Evolutionary conservation across 2,113 vertebrate species (phyloP), one percentile per base, ranked within the genome.

Genomic region (Lophius piscatorius): DNA sequence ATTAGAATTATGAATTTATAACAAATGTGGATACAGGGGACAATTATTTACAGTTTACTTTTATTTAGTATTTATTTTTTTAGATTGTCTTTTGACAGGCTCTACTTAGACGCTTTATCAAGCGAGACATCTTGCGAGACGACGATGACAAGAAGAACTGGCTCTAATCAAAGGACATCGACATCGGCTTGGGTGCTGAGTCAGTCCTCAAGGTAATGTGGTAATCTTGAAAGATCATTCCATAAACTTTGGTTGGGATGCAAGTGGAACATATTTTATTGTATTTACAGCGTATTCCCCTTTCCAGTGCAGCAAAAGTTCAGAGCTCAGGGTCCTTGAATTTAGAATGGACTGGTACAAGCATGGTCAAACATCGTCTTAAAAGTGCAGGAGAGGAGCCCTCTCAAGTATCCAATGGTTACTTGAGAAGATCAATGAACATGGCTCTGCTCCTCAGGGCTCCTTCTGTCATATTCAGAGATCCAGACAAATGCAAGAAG

Each of bases 141-240:
- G 4, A 28, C 0, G 0, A 21, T 1, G 42, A 59, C n/a, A 20
- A 60, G 8, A 22, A 5, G 16, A 36, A 18, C 11, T 38, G 6
- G 42, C 14, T 60, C 42, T 2, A n/a, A 1, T 16, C 11, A 0
- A 24, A 3, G 4, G 21, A 18, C 5, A 29, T 12, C 1, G 23
- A 38, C 7, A 47, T 60, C 4, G 33, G 57, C 14, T 2, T 60
- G 31, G 57, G 42, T 16, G 31, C 41, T 13, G 41, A 60, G 31
- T 41, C 57, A 3, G 42, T 10, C 33, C n/a, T 60, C 7, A 60
- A 46, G 31, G 42, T 38, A 36, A 24, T 35, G 35, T 38, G 35
- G 7, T 38, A 7, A n/a, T 38, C 16, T 8, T 3, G 7, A 38
- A 8, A 8, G 4, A 38, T 38, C 7, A 38, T 38, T 38, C 16